Percentiles rank a stretch among this genome's conserved stretches.
These are phyloP conservation scores for Dascyllus trimaculatus DNA, from an alignment of 2,113 vertebrate species.

Conservation along the genomic window DNA sequence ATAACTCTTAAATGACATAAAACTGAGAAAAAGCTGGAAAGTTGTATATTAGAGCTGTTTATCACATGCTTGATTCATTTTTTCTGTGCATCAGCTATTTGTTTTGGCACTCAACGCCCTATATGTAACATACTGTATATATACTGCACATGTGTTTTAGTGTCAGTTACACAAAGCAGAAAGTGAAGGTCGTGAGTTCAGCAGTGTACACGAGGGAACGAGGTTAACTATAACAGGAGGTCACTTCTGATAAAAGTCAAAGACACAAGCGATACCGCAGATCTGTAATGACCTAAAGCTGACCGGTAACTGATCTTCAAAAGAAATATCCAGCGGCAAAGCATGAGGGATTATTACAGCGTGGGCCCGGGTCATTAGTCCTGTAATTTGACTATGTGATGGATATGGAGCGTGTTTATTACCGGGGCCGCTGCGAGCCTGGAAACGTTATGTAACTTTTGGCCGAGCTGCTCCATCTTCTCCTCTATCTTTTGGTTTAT, in stretches of 20 bases:
- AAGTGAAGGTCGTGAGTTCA: constrained; percentile 44
- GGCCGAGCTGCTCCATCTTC: not conserved
- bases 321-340: constrained; percentile 48
- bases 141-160: constrained; percentile 2
- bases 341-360: constrained; percentile 39
- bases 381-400: constrained; percentile 64
- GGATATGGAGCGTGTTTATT: constrained; percentile 55
- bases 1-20: too few species aligned
- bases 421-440: constrained; percentile 22
- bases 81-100: too few species aligned
- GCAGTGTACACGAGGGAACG: constrained; percentile 6
- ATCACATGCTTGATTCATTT: too few species aligned
- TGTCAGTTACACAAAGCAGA: constrained; percentile 43
- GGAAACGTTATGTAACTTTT: constrained; percentile 33
- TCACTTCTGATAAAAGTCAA: constrained; percentile 56
- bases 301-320: constrained; percentile 58
- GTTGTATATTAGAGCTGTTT: not conserved
- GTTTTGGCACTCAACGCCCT: too few species aligned
- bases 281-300: constrained; percentile 41
- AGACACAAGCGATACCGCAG: constrained; percentile 32
- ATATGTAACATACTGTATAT: too few species aligned
- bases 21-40: too few species aligned
- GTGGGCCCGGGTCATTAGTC: constrained; percentile 48
- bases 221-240: constrained; percentile 44
- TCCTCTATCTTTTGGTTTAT: constrained; percentile 11